Percentiles rank a stretch among this genome's conserved stretches.
These are phyloP conservation scores for Drosophila dives DNA, from an alignment of 2,888 invertebrate genomes.

Conservation along the genomic window DNA sequence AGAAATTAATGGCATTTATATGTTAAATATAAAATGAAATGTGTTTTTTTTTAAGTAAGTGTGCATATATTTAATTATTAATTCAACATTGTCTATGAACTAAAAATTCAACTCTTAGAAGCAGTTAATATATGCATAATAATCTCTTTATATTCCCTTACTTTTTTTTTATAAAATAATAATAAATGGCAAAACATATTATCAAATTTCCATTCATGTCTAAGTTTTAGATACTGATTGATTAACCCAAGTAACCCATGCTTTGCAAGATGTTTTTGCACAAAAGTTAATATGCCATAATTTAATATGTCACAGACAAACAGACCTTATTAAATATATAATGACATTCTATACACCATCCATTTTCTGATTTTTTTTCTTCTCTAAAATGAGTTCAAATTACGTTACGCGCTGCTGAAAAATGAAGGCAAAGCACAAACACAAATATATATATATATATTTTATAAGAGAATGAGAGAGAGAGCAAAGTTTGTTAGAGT, in stretches of 20 bases:
- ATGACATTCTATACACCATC: constrained; percentile 13
- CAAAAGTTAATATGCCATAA: constrained; percentile 64
- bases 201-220: constrained; percentile 32
- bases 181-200: neutral
- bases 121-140: neutral
- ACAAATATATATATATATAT: constrained; percentile 7
- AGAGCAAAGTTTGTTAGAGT: neutral
- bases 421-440: constrained; percentile 39
- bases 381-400: constrained; percentile 58
- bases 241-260: constrained; percentile 29
- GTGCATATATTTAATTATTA: no score
- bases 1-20: no score
- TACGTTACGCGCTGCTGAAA: constrained; percentile 52
- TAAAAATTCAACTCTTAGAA: neutral
- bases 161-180: neutral
- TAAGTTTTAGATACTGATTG: constrained; percentile 37
- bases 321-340: constrained; percentile 21
- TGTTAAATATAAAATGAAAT: neutral
- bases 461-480: constrained; percentile 2
- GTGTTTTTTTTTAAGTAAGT: neutral
- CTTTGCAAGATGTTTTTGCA: constrained; percentile 15
- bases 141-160: neutral
- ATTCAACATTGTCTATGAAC: neutral
- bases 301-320: constrained; percentile 35
- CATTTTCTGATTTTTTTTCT: neutral